A percentile compares a stretch with the other conserved stretches of the same genome.
Evolutionary conservation across 2,797 vertebrate species (phyloP).

Genomic region (Aratinga solstitialis): DNA sequence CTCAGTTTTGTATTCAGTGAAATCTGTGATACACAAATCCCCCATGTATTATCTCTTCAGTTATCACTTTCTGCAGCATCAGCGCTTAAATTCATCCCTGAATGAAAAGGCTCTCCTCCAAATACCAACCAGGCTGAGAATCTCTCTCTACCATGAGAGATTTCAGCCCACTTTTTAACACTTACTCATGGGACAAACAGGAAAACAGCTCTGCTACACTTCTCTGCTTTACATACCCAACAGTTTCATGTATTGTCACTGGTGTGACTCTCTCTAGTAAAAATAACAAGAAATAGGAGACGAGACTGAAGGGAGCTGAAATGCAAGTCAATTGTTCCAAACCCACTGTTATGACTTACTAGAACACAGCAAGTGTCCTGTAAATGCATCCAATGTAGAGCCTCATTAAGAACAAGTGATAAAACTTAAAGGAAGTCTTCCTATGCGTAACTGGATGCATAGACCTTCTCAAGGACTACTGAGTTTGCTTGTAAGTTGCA

Average conservation of each 20-base stretch:
- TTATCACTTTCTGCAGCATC: not conserved
- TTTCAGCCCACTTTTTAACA: not conserved
- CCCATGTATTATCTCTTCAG: not conserved
- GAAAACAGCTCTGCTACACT: not conserved
- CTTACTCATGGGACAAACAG: not conserved
- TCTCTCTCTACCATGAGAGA: not conserved
- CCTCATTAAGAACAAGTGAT: not conserved
- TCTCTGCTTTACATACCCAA: not conserved
- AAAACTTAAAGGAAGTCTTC: not conserved
- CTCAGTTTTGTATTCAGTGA: not conserved
- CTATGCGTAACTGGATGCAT: fast-evolving
- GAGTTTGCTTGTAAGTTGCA: not conserved
- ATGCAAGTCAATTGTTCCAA: not conserved
- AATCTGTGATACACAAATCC: not conserved
- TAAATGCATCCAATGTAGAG: not conserved
- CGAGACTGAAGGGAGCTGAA: not conserved
- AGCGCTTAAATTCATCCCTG: not conserved
- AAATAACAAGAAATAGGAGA: not conserved
- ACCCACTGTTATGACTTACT: not conserved
- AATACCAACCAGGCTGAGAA: not conserved
- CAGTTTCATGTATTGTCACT: not conserved
- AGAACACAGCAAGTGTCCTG: not conserved
- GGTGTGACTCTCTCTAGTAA: not conserved
- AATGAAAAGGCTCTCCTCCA: not conserved
- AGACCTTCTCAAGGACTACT: not conserved